phyloP scores from a whole-genome alignment of 2,797 vertebrate species.

The Chaenodraco wilsoni region DNA sequence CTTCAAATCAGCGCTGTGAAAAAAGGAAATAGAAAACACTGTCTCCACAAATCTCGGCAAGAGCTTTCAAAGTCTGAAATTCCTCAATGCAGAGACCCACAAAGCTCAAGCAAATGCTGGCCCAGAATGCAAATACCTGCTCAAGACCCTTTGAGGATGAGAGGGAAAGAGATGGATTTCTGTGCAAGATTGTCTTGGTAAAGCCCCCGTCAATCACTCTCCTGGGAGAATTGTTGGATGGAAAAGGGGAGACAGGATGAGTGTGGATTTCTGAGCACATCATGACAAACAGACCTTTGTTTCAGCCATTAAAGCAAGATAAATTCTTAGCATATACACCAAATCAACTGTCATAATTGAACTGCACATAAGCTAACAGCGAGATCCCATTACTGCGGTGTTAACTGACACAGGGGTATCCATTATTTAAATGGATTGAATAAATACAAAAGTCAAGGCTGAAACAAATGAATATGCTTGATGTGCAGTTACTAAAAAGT shows the following conservation, averaged over 20 bases:
- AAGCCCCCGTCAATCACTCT: slow-evolving; percentile 71
- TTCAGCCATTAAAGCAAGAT: slow-evolving; percentile 39
- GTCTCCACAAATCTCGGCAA: slow-evolving; percentile 55
- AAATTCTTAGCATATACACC: slow-evolving; percentile 49
- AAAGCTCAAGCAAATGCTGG: slow-evolving; percentile 47
- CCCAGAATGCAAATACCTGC: slow-evolving; percentile 65
- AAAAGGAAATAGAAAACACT: slow-evolving; percentile 40
- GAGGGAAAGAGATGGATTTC: slow-evolving; percentile 60
- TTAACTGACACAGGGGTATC: not conserved
- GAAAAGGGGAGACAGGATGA: slow-evolving; percentile 33
- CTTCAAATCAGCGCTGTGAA: slow-evolving; percentile 33
- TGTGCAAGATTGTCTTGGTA: slow-evolving; percentile 57
- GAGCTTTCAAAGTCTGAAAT: slow-evolving; percentile 62
- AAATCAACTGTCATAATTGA: slow-evolving; percentile 61
- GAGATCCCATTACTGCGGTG: slow-evolving; percentile 28
- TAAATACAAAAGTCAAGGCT: slow-evolving; percentile 1
- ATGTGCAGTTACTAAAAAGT: not conserved
- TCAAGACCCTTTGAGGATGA: slow-evolving; percentile 62
- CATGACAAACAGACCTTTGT: slow-evolving; percentile 55
- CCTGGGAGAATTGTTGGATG: slow-evolving; percentile 51
- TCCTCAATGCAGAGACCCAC: slow-evolving; percentile 50
- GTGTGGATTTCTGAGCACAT: slow-evolving; percentile 51
- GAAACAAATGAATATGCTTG: slow-evolving; percentile 5
- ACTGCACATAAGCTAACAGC: slow-evolving; percentile 40
- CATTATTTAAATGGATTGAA: not conserved